Evolutionary conservation across 2,797 vertebrate genomes (phyloP), one percentile per base, ranked within the genome.

Genomic region (Poeciliopsis gracilis): DNA sequence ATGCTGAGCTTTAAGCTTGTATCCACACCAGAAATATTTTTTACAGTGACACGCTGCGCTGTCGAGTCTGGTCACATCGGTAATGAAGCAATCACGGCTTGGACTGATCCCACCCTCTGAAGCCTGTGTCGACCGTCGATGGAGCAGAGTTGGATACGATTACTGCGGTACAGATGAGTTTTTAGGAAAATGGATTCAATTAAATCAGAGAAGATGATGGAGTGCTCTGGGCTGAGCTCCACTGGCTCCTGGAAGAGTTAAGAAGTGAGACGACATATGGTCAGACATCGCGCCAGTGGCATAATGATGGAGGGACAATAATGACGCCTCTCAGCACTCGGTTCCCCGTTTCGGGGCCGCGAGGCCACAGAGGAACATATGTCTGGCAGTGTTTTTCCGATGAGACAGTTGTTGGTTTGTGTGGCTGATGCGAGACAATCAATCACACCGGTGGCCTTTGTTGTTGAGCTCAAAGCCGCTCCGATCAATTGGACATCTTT

Each of bases 291-390:
- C 70, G 75, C n/a, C 84, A 75, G 61, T 53, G 70, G 86, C 80
- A 79, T 77, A 51, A 79, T 85, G 79, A 84, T 77, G 78, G 75
- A 83, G 43, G 69, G 73, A 38, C 72, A 63, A 25, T 75, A 77
- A 89, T 77, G 73, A 83, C 63, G 75, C 46, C 66, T 80, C 77
- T 81, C 80, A 61, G 49, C 76, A 75, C 70, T 73, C 83, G 45
- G 46, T 79, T 80, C 75, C 78, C 20, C 66, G 57, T 76, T 20
- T 83, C 72, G 72, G 67, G 41, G 55, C 63, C 79, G 33, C 79
- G 53, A 69, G 41, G 43, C 77, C 72, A 76, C 18, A 36, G 38
- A 80, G 77, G 53, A 45, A 53, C 73, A 67, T 43, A 49, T 76
- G 47, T 77, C 55, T 80, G 46, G 63, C 13, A 38, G 61, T 23